Base-by-base conservation (phyloP, 2,113 vertebrate species). In the Hiodon alosoides region DNA sequence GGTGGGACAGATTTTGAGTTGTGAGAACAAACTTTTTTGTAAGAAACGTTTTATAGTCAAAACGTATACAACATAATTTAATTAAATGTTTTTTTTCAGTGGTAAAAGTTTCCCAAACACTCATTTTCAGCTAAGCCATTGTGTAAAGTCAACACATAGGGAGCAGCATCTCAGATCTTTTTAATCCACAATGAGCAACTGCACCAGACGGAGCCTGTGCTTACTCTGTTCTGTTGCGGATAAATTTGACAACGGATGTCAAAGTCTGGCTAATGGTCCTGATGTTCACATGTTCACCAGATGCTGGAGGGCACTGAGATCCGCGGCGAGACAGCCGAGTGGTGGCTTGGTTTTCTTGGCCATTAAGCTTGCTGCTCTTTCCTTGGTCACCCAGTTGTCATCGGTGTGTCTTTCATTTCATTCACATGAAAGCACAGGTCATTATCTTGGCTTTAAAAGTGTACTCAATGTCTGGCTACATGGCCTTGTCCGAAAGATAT, bases 231-330 rank as follows among this genome's bases (percentile, higher is more conserved):
- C 31, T 31, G 31, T 31, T 31, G 31, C 31, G 31, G 31, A 31
- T 31, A 31, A 31, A 31, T 31, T 31, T 31, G 31, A 31, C 31
- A 59, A 73, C 59, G 14, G 71, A 51, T 73, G 71, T 50, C 59
- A 53, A 31, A 16, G 11, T 16, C 59, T 3, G 50, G 16, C 72
- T 72, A 52, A 73, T 50, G 48, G 48, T 73, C 72, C 72, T 64
- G 72, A 73, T 73, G 72, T 64, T 73, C 16, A 47, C 14, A 60
- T 64, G 5, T 7, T 16, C 59, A 14, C 11, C 72, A 73, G 72
- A 50, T 62, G 72, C 64, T 62, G 17, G 47, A 50, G 10, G 2
- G 51, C 50, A 57, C 51, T 47, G 60, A 47, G 50, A 54, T 17
- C 46, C 48, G 6, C 69, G 17, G 69, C 16, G 4, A 16, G 69